phyloP scores from a whole-genome alignment of 2,888 invertebrate species.

The Anthophora plumipes region DNA sequence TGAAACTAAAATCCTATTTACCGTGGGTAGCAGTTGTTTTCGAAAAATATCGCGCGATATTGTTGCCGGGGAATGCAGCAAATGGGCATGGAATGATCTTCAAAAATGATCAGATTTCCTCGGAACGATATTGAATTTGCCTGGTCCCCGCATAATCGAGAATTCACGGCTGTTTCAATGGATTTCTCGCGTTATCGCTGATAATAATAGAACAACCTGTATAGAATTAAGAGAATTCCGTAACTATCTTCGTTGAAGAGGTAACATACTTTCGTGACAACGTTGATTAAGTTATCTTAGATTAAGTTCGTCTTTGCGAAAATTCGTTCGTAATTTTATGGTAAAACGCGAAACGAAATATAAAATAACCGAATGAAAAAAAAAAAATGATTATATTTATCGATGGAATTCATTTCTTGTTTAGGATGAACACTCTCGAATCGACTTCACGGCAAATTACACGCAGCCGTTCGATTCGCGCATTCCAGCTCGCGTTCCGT shows the following conservation, averaged over 20 bases:
- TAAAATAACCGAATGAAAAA: neutral
- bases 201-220: conserved; percentile 50
- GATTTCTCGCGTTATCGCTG: conserved; percentile 15
- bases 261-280: conserved; percentile 43
- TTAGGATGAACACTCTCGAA: conserved; percentile 20
- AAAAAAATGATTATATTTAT: neutral
- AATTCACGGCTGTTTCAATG: conserved; percentile 39
- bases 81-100: conserved; percentile 9
- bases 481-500: neutral
- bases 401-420: neutral
- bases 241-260: conserved; percentile 30
- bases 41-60: neutral
- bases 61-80: neutral
- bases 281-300: conserved; percentile 47
- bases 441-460: conserved; percentile 31
- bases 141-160: conserved; percentile 18
- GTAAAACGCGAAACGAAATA: neutral
- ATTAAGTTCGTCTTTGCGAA: conserved; percentile 32
- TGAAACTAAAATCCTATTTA: conserved; percentile 29
- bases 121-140: conserved; percentile 15
- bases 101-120: conserved; percentile 20
- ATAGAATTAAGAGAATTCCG: too few species aligned
- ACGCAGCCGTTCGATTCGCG: conserved; percentile 18
- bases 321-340: conserved; percentile 12
- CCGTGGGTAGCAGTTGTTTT: neutral